These are phyloP conservation scores for Eubucco bourcierii DNA, from an alignment of 2,113 vertebrate species.

Conservation along the genomic window DNA sequence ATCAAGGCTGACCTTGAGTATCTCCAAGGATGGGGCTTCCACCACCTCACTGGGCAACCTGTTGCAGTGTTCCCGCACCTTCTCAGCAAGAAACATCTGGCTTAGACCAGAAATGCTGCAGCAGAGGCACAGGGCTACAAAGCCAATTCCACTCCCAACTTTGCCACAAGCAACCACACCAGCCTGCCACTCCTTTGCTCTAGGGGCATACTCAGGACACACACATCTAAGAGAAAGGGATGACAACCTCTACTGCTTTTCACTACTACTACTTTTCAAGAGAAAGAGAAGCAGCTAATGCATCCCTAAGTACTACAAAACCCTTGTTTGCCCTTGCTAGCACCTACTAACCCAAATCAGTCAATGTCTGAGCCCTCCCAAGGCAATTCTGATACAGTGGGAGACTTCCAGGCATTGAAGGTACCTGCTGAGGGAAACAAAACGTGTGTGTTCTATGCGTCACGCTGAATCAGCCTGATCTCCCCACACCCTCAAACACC, in stretches of 20 bases:
- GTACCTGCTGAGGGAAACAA: slow-evolving; percentile 32
- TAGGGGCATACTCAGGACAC: background rate
- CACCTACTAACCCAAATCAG: background rate
- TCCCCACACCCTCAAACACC: slow-evolving; percentile 60
- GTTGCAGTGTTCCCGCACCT: too few species aligned
- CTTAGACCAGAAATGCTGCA: background rate
- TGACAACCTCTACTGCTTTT: background rate
- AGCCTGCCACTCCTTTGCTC: background rate
- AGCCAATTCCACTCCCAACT: background rate
- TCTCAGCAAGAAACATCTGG: too few species aligned
- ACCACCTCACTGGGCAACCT: too few species aligned
- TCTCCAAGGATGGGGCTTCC: too few species aligned
- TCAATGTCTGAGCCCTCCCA: background rate
- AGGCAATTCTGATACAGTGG: background rate
- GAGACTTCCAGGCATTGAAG: background rate
- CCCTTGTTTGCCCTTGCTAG: background rate
- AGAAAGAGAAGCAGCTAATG: background rate
- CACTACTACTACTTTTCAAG: too few species aligned
- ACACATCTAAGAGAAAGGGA: background rate
- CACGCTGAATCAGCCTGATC: slow-evolving; percentile 44
- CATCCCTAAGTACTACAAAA: background rate
- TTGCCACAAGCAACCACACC: background rate
- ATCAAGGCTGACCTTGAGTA: too few species aligned
- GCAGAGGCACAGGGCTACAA: background rate
- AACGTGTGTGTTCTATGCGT: background rate